Base-by-base conservation (phyloP, 2,888 invertebrate genomes). In the Aphrophora alni region DNA sequence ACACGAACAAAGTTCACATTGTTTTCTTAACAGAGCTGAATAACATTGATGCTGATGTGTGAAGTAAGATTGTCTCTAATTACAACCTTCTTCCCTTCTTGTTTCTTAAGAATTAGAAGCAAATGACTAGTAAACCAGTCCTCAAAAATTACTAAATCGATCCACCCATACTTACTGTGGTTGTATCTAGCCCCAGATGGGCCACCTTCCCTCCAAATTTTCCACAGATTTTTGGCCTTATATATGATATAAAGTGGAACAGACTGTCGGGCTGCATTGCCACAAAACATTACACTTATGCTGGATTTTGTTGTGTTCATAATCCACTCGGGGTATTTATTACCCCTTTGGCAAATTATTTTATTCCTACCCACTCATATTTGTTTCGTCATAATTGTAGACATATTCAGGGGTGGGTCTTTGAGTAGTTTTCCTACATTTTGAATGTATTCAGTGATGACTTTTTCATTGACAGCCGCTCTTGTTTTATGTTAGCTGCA, bases 231-330 rank as follows among this genome's bases (percentile, higher is more conserved):
- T 79, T 85, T 84, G 0, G 88, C 85, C 84, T 89, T 89, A 83
- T 89, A 89, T 0, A 88, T 87, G 5, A 88, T 87, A 83, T 88
- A 89, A 26, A 85, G 85, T 7, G 88, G 88, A 33, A 89, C 82
- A 2, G 87, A 25, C 71, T 84, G 81, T 7, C 88, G 89, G 78
- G 82, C 84, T 12, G 88, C 88, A 69, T 86, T 85, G 12, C 85
- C 87, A 78, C 87, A 85, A 80, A 89, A 85, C 88, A 89, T 89
- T 2, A 88, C 33, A 3, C 87, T 69, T 5, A 78, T 27, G 25
- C 25, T 75, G n/a, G n/a, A 79, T 82, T 88, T 88, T 17, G 86
- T 80, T 0, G 83, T 78, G 78, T 88, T 85, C 78, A 86, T 85
- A 14, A 87, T 84, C 33, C 85, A 68, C 74, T 88, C 86, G 27